A percentile compares a stretch with the other conserved stretches of the same genome.
These are phyloP conservation scores for Augochlora pura DNA, from an alignment of 1,140 invertebrate species.

Conservation along the genomic window DNA sequence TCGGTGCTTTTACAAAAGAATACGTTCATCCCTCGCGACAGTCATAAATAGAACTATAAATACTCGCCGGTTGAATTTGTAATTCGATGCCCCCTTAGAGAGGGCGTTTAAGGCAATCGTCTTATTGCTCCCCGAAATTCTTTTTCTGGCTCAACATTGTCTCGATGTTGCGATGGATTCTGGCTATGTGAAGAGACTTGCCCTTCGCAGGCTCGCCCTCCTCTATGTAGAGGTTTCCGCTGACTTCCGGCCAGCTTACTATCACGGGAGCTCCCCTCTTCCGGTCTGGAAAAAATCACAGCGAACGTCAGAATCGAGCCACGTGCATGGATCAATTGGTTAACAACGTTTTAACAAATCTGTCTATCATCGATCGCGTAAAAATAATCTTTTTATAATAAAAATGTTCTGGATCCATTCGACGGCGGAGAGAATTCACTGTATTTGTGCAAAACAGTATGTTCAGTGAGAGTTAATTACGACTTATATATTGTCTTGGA, in stretches of 20 bases:
- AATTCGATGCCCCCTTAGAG: neutral
- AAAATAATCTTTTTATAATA: too few species aligned
- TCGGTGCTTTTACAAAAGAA: neutral
- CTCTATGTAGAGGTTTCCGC: slow-evolving; percentile 75
- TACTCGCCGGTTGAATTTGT: slow-evolving; percentile 12
- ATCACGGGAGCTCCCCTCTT: slow-evolving; percentile 69
- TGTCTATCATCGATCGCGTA: too few species aligned
- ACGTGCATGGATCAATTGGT: too few species aligned
- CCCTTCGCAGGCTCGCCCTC: slow-evolving; percentile 67
- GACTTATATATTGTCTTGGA: too few species aligned
- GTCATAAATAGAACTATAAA: slow-evolving; percentile 16
- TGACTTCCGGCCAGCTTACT: slow-evolving; percentile 70
- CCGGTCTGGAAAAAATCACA: slow-evolving; percentile 64
- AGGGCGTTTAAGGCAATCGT: too few species aligned
- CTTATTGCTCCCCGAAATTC: slow-evolving; percentile 1
- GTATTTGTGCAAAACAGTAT: too few species aligned
- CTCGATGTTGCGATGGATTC: slow-evolving; percentile 74
- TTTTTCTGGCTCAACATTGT: slow-evolving; percentile 72
- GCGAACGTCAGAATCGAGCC: neutral
- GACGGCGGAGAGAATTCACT: too few species aligned
- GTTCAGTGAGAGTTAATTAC: too few species aligned
- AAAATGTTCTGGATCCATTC: too few species aligned
- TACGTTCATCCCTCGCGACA: neutral
- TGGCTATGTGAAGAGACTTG: slow-evolving; percentile 66
- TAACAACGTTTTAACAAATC: too few species aligned